Conservation (phyloP, 1,140 invertebrate genomes). For the Aphaenogaster rudis region DNA sequence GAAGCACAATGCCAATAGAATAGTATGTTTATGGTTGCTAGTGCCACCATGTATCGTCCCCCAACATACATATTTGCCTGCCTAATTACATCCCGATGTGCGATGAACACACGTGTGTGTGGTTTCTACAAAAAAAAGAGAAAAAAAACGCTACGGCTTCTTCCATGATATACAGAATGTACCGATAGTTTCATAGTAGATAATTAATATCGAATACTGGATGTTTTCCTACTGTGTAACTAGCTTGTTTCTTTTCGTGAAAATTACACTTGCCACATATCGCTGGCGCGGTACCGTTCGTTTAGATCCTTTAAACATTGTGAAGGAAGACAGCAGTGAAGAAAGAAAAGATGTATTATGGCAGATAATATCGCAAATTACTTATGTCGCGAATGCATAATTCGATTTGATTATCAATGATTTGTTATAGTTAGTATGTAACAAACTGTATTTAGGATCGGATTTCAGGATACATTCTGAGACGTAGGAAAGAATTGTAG, state of each 20-base stretch:
- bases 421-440: conserved; percentile 17
- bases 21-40: conserved; percentile 75
- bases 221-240: conserved; percentile 20
- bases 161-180: conserved; percentile 51
- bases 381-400: not conserved
- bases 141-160: conserved; percentile 33
- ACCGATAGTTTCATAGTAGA: conserved; percentile 29
- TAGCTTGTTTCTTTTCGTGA: conserved; percentile 21
- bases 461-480: conserved; percentile 18
- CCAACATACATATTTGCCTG: conserved; percentile 79
- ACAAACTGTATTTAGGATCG: conserved; percentile 18
- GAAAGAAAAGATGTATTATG: not conserved
- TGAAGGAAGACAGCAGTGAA: not conserved
- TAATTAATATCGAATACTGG: conserved; percentile 20
- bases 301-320: not conserved
- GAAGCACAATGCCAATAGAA: conserved; percentile 74
- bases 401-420: not conserved
- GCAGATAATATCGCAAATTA: conserved; percentile 13
- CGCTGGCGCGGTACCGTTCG: not conserved
- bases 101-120: conserved; percentile 36
- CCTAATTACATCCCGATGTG: conserved; percentile 69
- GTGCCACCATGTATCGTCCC: conserved; percentile 77
- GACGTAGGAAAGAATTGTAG: not conserved
- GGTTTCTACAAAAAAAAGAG: conserved; percentile 8
- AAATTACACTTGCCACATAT: conserved; percentile 17